Evolutionary conservation across 2,888 invertebrate genomes (phyloP), one percentile per base, ranked within the genome.

Genomic region (Drosophila austrosaltans): DNA sequence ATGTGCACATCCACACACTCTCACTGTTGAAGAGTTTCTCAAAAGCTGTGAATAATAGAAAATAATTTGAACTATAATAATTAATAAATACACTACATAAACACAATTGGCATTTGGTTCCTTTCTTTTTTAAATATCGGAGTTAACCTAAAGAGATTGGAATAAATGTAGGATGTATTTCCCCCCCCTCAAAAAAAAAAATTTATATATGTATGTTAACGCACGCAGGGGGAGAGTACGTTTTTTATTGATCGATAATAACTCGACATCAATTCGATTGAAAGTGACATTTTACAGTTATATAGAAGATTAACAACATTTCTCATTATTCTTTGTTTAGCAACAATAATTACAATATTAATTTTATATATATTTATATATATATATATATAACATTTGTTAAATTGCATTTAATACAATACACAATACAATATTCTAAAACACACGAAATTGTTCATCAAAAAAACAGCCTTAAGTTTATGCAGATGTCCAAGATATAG

Each of bases 391-490:
- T 74, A 84, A 87, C 75, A 69, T 53, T 79, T 89, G 69, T 76
- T 77, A 76, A 79, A 85, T 79, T 81, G 82, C 76, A 70, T 71
- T 83, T 73, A 78, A 78, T 57, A 57, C 56, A 57, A 36, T 20
- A 76, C 87, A 74, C 62, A 63, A 67, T 87, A 87, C 71, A 87
- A 80, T 82, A 85, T 72, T 87, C 73, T 72, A 71, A 77, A 77
- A 77, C 70, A 71, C 76, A 79, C 77, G 70, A 83, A 82, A 82
- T 84, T 77, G 78, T 87, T 84, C 69, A 76, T 89, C 62, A 82
- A 79, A 89, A 53, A 87, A 85, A 84, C 89, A 84, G 84, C 89
- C 84, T 87, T 89, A 79, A 77, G 79, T 87, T 70, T 83, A 88
- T 81, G 87, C 69, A 81, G 66, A 79, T 82, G 73, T 75, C 44